Conservation (phyloP, 1,140 invertebrate genomes). For the Prorops nasuta region DNA sequence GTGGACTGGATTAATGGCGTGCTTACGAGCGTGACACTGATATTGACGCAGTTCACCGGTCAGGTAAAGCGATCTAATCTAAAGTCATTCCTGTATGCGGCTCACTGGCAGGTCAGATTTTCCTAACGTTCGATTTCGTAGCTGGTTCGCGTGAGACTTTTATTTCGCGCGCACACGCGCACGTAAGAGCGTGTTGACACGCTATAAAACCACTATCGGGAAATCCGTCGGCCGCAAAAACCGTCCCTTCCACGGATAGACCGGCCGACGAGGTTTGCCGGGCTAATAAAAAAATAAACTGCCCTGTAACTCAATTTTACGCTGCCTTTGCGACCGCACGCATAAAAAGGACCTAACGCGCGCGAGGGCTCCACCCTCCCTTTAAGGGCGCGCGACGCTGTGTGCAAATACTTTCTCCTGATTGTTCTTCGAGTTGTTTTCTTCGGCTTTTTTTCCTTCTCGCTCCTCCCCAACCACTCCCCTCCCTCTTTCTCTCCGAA, state of each 20-base stretch:
- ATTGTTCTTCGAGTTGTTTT: conserved; percentile 25
- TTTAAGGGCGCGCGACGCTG: conserved; percentile 25
- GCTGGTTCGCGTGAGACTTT: conserved; percentile 30
- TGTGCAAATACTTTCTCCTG: conserved; percentile 29
- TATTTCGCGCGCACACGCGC: conserved; percentile 21
- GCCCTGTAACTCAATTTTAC: conserved; percentile 54
- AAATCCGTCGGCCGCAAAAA: conserved; percentile 54
- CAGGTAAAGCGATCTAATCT: conserved; percentile 17
- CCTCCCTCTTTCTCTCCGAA: no score
- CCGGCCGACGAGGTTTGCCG: conserved; percentile 5
- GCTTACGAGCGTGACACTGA: conserved; percentile 29
- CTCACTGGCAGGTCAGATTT: conserved; percentile 6
- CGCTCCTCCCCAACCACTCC: conserved; percentile 10
- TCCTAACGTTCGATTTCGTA: conserved; percentile 31
- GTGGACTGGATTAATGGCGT: conserved; percentile 28
- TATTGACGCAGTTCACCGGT: conserved; percentile 12
- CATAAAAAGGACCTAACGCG: conserved; percentile 34
- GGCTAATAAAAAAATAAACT: conserved; percentile 55
- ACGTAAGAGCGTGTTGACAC: conserved; percentile 53
- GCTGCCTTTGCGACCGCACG: conserved; percentile 34
- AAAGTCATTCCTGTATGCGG: background rate
- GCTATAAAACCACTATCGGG: conserved; percentile 54
- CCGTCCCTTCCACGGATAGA: conserved; percentile 38
- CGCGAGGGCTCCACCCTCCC: conserved; percentile 32
- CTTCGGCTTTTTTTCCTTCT: conserved; percentile 26